These are phyloP conservation scores for Pseudonaja textilis DNA, from an alignment of 2,113 vertebrate species.

Conservation along the genomic window DNA sequence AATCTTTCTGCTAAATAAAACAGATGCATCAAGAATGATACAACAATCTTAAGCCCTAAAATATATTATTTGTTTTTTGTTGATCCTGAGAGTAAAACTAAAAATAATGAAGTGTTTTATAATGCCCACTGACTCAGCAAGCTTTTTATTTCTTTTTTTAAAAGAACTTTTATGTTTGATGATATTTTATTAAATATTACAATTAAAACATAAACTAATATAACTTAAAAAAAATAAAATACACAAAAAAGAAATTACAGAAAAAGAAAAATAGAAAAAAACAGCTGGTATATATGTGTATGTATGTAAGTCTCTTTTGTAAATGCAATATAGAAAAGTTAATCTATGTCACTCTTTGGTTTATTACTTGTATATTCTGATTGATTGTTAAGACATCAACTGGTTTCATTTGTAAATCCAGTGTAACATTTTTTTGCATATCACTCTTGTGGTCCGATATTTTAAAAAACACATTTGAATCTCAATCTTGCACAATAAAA, in stretches of 20 bases:
- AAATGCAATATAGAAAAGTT: background rate
- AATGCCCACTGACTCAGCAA: background rate
- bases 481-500: background rate
- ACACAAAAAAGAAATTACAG: background rate
- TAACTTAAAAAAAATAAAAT: background rate
- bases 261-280: background rate
- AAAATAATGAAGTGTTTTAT: background rate
- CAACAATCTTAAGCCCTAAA: background rate
- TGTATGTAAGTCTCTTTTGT: background rate
- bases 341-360: background rate
- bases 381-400: background rate
- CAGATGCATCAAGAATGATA: background rate
- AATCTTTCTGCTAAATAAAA: background rate
- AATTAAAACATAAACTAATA: background rate
- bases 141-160: background rate
- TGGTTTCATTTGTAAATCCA: background rate
- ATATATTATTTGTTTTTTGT: background rate
- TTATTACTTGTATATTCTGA: background rate
- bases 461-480: background rate
- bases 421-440: background rate
- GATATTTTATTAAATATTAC: background rate
- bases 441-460: background rate
- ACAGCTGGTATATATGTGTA: background rate
- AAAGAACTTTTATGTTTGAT: background rate
- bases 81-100: background rate